Base-by-base conservation (phyloP, 2,888 invertebrate genomes). In the Incurvaria masculella region DNA sequence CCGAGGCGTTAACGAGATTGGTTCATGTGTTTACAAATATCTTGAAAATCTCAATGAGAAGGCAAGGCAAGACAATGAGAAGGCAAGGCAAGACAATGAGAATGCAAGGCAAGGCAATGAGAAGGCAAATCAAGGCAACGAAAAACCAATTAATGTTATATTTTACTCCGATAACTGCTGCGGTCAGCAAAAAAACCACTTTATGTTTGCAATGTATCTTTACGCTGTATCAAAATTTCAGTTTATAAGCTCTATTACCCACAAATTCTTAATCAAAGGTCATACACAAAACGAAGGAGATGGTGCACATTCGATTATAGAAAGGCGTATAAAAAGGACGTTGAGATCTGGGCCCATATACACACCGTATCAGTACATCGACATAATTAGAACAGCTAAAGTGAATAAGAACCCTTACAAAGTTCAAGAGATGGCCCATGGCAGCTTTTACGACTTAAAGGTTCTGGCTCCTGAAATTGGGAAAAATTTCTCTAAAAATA, bases 171-270 rank as follows among this genome's bases (percentile, higher is more conserved):
- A 50, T 18, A 50, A 45, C 19, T 50, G 50, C 21, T 41, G 51
- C 23, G 54, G 54, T 19, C 55, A 55, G 47, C 54, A 55, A 46
- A 54, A 54, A 50, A 55, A 55, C 40, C 47, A 53, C 45, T 54
- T 52, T 47, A 46, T 54, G 51, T 46, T 54, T 17, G 21, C 48
- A 14, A 19, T 53, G 47, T 53, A 53, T 47, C 17, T 44, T 17
- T 53, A 50, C 40, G 53, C 53, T 16, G 48, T 53, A 8, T 23
- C n/a, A 21, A 23, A 53, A 47, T 16, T 44, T 44, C 8, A 27
- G 14, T 16, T 20, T 46, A 4, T 46, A 42, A 16, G n/a, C n/a
- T 18, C 11, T 11, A 39, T 49, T 8, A 49, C 46, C 18, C 50
- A 50, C 18, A 48, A 48, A 33, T 45, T 48, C 38, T 19, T 50